A percentile compares a stretch with the other conserved stretches of the same genome.
Evolutionary conservation across 2,888 invertebrate genomes (phyloP).

Genomic region (Drosophila recens): DNA sequence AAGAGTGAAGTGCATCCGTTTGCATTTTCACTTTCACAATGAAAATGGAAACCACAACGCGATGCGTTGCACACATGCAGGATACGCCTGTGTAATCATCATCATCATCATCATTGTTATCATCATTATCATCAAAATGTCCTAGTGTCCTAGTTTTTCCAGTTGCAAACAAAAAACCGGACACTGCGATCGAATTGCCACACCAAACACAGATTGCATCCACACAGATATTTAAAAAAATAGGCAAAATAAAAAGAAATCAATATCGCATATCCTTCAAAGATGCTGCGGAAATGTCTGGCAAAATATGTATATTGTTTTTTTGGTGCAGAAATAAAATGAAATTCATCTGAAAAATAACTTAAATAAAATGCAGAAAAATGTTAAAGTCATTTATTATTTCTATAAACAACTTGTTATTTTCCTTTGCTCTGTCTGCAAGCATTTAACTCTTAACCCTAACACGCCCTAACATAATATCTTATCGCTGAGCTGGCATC

Average conservation of each 20-base stretch:
- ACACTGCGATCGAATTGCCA: conserved; percentile 81
- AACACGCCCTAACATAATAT: conserved; percentile 48
- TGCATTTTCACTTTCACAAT: conserved; percentile 80
- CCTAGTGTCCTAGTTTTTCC: conserved; percentile 62
- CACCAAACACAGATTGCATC: conserved; percentile 50
- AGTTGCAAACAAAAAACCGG: conserved; percentile 75
- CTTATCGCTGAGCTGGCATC: conserved; percentile 42
- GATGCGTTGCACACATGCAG: conserved; percentile 55
- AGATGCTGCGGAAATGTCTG: conserved; percentile 34
- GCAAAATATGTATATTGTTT: conserved; percentile 28
- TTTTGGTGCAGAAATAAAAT: conserved; percentile 7
- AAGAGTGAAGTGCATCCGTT: conserved; percentile 72
- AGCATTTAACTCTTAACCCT: conserved; percentile 54
- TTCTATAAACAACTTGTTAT: conserved; percentile 32
- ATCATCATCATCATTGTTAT: conserved; percentile 16
- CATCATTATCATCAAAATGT: conserved; percentile 34
- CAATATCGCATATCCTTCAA: conserved; percentile 39
- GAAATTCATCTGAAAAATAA: conserved; percentile 1
- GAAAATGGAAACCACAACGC: conserved; percentile 76
- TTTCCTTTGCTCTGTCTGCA: not conserved
- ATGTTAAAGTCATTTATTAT: conserved; percentile 54
- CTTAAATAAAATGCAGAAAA: conserved; percentile 11
- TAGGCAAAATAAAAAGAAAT: conserved; percentile 26
- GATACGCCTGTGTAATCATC: conserved; percentile 69
- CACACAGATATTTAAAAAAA: conserved; percentile 14